Percentiles rank a stretch among this genome's conserved stretches.
Evolutionary conservation across 2,797 vertebrate species (phyloP).

Genomic region (Sebastes glaucus): DNA sequence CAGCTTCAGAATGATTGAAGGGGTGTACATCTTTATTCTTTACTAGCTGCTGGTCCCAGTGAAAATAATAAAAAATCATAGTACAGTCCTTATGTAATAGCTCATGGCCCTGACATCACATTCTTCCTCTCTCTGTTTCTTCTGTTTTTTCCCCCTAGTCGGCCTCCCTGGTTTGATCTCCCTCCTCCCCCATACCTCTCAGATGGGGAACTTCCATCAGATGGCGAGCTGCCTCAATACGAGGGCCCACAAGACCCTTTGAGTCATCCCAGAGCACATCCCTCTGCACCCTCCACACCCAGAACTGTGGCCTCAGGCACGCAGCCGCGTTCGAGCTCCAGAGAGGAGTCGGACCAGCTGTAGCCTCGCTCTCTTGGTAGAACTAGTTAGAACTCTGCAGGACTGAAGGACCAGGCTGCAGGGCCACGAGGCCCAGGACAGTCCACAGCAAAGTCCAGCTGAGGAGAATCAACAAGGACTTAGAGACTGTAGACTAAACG

Average conservation of each 20-base stretch:
- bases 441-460: conserved; percentile 26
- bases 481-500: conserved; percentile 13
- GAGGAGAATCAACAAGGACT: conserved; percentile 24
- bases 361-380: conserved; percentile 28
- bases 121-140: background rate
- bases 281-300: conserved; percentile 39
- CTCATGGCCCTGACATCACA: background rate
- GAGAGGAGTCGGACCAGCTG: conserved; percentile 67
- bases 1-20: background rate
- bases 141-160: conserved; percentile 68
- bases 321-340: conserved; percentile 25
- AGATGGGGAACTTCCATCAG: conserved; percentile 81
- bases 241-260: conserved; percentile 67
- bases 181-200: conserved; percentile 94
- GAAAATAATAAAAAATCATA: background rate
- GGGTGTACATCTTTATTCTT: background rate
- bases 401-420: conserved; percentile 36
- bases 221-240: conserved; percentile 90
- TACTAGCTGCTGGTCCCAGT: background rate
- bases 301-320: conserved; percentile 55
- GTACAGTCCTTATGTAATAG: background rate
- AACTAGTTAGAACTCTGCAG: conserved; percentile 15
- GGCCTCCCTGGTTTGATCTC: conserved; percentile 96
- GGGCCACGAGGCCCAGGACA: conserved; percentile 20
- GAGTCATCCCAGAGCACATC: background rate